phyloP scores from a whole-genome alignment of 2,888 invertebrate species.

The Melieria crassipennis region DNA sequence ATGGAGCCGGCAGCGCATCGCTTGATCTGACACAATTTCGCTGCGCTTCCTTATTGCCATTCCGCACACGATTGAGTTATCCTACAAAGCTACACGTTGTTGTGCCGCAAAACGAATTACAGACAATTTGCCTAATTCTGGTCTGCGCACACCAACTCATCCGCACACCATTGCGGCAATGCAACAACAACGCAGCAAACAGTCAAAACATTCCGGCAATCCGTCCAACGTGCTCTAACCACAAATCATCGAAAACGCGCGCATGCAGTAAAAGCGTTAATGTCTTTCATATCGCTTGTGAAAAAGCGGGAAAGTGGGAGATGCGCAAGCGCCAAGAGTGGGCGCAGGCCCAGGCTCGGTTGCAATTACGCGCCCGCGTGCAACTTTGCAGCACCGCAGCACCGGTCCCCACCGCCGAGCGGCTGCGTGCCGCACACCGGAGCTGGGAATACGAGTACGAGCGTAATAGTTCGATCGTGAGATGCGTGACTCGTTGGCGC shows the following conservation, averaged over 20 bases:
- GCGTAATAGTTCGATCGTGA: conserved; percentile 65
- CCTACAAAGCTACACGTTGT: background rate
- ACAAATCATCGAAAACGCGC: background rate
- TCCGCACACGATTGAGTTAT: background rate
- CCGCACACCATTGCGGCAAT: background rate
- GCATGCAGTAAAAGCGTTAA: background rate
- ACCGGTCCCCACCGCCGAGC: no score
- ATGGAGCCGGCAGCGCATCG: background rate
- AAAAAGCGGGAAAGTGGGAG: background rate
- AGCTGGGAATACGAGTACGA: background rate
- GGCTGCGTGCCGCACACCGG: no score
- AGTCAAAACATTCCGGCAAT: background rate
- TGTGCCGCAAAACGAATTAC: background rate
- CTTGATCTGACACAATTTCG: conserved; percentile 1
- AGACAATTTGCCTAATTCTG: background rate
- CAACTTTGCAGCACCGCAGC: background rate
- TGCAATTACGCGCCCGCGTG: conserved; percentile 19
- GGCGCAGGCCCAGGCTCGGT: background rate
- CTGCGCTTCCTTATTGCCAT: conserved; percentile 1
- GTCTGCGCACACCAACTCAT: background rate
- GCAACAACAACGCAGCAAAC: background rate
- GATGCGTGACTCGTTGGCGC: conserved; percentile 70
- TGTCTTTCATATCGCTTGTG: background rate
- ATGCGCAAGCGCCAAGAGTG: no score
- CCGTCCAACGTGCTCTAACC: background rate